Base-by-base conservation (phyloP, 2,888 invertebrate species). In the Tillus elongatus region DNA sequence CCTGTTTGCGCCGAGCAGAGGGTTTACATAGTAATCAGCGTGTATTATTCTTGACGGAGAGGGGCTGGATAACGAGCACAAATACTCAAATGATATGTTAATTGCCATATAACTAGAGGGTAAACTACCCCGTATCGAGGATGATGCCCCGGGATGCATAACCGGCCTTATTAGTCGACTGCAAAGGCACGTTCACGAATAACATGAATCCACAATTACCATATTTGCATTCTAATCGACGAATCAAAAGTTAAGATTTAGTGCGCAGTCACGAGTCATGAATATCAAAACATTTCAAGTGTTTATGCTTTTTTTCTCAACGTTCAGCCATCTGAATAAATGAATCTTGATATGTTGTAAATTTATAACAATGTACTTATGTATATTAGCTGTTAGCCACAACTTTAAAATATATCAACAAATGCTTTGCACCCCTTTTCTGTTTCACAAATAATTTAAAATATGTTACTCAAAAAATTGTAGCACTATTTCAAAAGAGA, bases 171-270 rank as follows among this genome's bases (percentile, higher is more conserved):
- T 54, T 55, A 53, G 52, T 43, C 44, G 54, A 51, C 54, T 57
- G 57, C 52, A 60, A 60, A 61, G 58, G 59, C 61, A 59, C 60
- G 60, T 56, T 57, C 54, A 49, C 50, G 60, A 56, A 61, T 59
- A 60, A 58, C 51, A 60, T 60, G 60, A 61, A 61, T 61, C 48
- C 47, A 48, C 52, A 55, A 56, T 51, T 50, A 52, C 44, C 43
- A 46, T 42, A 58, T 61, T 61, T 61, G 51, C 60, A 59, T 59
- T 45, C 46, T 51, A 53, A 57, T 57, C 48, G 50, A 30, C 41
- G 43, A 45, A 38, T 40, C 42, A 45, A 31, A 33, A 45, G 42
- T 36, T 42, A 30, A 33, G 39, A 41, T 42, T 55, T 54, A 51
- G 51, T 51, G 57, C 57, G 45, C 44, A 51, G 57, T 52, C 57